Conservation (phyloP, 2,113 vertebrate genomes). For the Labeo catla region DNA sequence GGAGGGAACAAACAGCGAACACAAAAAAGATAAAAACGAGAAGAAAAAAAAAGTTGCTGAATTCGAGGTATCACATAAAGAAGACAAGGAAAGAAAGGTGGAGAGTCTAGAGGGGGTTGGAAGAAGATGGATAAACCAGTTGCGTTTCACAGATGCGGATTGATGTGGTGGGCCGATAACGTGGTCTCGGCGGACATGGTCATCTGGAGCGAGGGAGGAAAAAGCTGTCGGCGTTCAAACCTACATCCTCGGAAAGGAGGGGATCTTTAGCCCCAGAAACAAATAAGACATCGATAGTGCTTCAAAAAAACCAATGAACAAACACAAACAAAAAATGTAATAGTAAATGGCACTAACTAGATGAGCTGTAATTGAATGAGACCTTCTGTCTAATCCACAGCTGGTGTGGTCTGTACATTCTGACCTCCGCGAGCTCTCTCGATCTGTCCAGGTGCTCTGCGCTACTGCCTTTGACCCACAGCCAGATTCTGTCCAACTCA, state of each 20-base stretch:
- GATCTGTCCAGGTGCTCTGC: constrained; percentile 35
- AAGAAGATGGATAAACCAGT: constrained; percentile 53
- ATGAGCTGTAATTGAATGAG: not conserved
- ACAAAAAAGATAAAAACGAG: constrained; percentile 70
- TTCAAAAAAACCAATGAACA: not conserved
- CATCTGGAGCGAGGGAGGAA: constrained; percentile 41
- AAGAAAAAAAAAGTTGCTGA: constrained; percentile 75
- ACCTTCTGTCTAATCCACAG: constrained; percentile 6
- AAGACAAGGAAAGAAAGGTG: constrained; percentile 25
- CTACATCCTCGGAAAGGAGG: constrained; percentile 1
- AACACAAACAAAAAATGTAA: not conserved
- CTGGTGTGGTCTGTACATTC: constrained; percentile 33
- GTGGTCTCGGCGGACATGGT: constrained; percentile 54
- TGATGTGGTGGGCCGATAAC: constrained; percentile 54
- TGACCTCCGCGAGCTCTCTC: constrained; percentile 27
- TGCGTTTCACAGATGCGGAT: constrained; percentile 48
- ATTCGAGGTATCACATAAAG: constrained; percentile 52
- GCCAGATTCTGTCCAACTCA: not conserved
- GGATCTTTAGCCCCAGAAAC: not conserved
- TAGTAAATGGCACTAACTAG: not conserved
- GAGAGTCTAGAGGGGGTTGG: constrained; percentile 18
- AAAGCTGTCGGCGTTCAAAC: constrained; percentile 32
- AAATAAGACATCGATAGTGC: not conserved
- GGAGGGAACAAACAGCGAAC: constrained; percentile 83
- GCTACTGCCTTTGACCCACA: constrained; percentile 17